These are phyloP conservation scores for Bombycilla garrulus DNA, from an alignment of 2,113 vertebrate genomes.

Conservation along the genomic window DNA sequence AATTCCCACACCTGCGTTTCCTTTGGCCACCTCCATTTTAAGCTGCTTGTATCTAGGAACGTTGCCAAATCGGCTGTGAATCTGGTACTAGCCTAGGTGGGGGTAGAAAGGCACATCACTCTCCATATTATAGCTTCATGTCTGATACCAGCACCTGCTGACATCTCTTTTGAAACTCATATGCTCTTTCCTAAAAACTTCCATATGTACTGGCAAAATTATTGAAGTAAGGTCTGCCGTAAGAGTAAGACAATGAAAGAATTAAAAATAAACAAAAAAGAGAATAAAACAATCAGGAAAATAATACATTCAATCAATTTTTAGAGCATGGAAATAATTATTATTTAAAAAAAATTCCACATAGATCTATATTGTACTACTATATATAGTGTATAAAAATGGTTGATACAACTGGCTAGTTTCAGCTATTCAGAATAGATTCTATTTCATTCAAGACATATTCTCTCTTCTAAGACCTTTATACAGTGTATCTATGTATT, in stretches of 20 bases:
- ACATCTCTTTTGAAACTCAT: background rate
- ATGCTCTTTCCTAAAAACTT: background rate
- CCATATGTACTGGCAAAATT: accelerated
- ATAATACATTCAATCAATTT: background rate
- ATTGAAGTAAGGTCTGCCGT: background rate
- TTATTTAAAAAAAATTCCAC: background rate
- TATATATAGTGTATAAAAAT: no score
- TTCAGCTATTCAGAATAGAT: background rate
- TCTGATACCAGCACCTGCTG: background rate
- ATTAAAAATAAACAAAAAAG: background rate
- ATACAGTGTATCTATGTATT: background rate
- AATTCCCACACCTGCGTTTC: background rate
- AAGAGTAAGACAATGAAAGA: background rate
- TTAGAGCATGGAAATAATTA: background rate
- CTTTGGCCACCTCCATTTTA: background rate
- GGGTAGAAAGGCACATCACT: background rate
- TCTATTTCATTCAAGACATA: background rate
- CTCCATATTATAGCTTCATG: accelerated
- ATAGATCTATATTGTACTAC: no score
- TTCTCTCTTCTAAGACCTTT: background rate
- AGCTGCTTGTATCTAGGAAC: background rate
- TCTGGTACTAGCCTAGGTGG: accelerated
- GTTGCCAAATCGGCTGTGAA: background rate
- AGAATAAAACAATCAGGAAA: background rate
- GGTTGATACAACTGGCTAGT: no score